Evolutionary conservation across 1,140 invertebrate species (phyloP).

Genomic region (Papilio dardanus): DNA sequence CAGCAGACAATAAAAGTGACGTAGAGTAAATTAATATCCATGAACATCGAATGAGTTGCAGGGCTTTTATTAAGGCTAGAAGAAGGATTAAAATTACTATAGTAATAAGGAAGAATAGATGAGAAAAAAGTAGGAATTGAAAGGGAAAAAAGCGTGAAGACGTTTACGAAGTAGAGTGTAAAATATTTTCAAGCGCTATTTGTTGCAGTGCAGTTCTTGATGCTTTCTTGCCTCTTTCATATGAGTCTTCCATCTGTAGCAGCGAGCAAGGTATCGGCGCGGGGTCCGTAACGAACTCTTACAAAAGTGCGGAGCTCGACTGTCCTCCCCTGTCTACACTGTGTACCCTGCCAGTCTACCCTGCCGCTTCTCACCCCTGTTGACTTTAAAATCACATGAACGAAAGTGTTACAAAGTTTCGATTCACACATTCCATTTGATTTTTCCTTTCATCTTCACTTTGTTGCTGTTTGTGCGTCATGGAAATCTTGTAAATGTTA

Average conservation of each 20-base stretch:
- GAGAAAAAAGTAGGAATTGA: not conserved
- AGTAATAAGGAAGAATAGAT: not conserved
- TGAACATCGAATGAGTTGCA: not conserved
- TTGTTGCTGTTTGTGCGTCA: not conserved
- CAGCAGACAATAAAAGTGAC: too few species aligned
- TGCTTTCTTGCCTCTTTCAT: not conserved
- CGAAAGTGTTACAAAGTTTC: conserved; percentile 39
- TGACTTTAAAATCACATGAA: conserved; percentile 58
- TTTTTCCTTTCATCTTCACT: conserved; percentile 30
- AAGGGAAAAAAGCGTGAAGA: not conserved
- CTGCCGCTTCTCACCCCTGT: conserved; percentile 42
- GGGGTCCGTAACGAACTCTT: conserved; percentile 61
- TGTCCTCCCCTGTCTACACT: conserved; percentile 48
- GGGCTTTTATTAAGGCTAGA: not conserved
- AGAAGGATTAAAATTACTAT: too few species aligned
- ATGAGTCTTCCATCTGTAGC: conserved; percentile 28
- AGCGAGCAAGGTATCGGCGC: conserved; percentile 43
- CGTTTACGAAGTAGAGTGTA: too few species aligned
- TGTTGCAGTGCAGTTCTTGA: not conserved
- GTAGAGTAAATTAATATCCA: too few species aligned
- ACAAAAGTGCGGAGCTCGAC: conserved; percentile 50
- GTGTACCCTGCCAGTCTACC: conserved; percentile 48
- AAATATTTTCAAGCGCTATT: too few species aligned
- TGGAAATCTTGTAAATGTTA: not conserved
- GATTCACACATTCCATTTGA: conserved; percentile 12